Conservation (phyloP, 2,797 vertebrate genomes). For the Megalops cyprinoides region DNA sequence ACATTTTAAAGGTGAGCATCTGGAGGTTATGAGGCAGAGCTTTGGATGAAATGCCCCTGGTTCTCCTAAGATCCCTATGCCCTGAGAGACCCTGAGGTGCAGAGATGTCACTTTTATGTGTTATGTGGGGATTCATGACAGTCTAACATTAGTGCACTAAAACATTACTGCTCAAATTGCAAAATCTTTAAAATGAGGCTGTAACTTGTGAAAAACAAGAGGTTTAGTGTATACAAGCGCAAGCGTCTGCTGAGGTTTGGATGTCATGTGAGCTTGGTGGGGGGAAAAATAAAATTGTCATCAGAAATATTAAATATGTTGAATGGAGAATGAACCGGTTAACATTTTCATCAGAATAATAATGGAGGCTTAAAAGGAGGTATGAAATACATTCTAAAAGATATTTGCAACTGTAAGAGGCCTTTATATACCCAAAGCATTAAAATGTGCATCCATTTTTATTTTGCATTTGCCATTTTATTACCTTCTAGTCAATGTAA, state of each 20-base stretch:
- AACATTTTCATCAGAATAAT: too few species aligned
- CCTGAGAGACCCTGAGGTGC: slow-evolving; percentile 67
- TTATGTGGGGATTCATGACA: not conserved
- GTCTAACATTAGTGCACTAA: not conserved
- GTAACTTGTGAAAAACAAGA: too few species aligned
- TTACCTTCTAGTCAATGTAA: not conserved
- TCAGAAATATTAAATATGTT: too few species aligned
- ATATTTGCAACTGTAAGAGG: not conserved
- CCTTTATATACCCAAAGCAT: not conserved
- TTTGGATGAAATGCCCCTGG: slow-evolving; percentile 77
- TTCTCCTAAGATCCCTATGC: slow-evolving; percentile 69
- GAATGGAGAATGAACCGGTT: too few species aligned
- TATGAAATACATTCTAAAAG: too few species aligned
- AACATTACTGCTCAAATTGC: not conserved
- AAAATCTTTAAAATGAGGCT: too few species aligned
- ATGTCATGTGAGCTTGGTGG: too few species aligned
- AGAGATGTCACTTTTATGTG: too few species aligned
- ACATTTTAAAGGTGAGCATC: slow-evolving; percentile 81
- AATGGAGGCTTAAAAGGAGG: too few species aligned
- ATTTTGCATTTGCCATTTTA: not conserved
- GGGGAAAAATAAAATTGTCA: too few species aligned
- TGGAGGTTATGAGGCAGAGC: slow-evolving; percentile 78
- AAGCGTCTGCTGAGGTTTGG: too few species aligned
- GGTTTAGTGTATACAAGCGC: too few species aligned
- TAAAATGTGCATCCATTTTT: not conserved